Evolutionary conservation across 1,140 invertebrate genomes (phyloP), one percentile per base, ranked within the genome.

Genomic region (Drosophila simulans): DNA sequence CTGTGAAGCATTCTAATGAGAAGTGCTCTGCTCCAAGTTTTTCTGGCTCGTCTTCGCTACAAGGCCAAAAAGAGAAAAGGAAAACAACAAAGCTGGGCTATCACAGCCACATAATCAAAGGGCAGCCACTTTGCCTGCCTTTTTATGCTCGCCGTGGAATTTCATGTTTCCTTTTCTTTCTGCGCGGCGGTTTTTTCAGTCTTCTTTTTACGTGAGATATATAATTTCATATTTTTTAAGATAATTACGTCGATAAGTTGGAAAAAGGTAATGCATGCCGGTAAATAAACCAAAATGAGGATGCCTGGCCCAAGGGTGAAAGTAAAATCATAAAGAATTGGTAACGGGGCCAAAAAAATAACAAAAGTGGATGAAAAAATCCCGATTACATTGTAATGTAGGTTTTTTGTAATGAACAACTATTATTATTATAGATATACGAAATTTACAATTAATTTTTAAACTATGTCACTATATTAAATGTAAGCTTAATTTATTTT

Each of bases 221-320:
- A 85, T 81, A 86, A 86, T 85, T 85, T 85, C 82, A 85, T 85
- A 86, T 81, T 86, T 85, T 85, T 85, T 86, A 86, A 85, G 82
- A 85, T 85, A 86, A 85, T 85, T 85, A 85, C 85, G 82, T 85
- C 82, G 82, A 85, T 85, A 85, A 85, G 82, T 85, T 80, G 82
- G 68, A 43, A 73, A 66, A 78, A 85, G 74, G 81, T 55, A 81
- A 86, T 80, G 77, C 77, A 73, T 80, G 63, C 49, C 63, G 51
- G 70, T 74, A 71, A 78, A 75, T 64, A 85, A 80, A 56, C 45
- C 80, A 63, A 45, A 15, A 42, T 11, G 31, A 12, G 45, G 37
- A 49, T 54, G 42, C 55, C 62, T 54, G 49, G 60, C 70, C 48
- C 27, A 35, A 40, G 52, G 56, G 80, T 37, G 12, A 55, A 83